A percentile compares a stretch with the other conserved stretches of the same genome.
phyloP scores from a whole-genome alignment of 1,140 invertebrate species.

The Magallana ariakensis region DNA sequence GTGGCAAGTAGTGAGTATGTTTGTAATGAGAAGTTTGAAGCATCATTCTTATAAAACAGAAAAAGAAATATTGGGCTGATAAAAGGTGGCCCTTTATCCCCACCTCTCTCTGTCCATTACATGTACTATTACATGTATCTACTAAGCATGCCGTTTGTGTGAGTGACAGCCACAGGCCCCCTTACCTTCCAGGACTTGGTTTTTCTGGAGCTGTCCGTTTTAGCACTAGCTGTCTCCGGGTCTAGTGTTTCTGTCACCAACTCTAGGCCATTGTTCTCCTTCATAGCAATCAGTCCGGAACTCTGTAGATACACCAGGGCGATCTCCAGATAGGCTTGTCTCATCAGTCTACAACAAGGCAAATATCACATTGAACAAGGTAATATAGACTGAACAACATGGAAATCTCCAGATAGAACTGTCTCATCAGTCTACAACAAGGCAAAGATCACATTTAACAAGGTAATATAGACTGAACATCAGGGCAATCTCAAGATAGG shows the following conservation, averaged over 20 bases:
- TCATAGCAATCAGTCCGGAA: conserved; percentile 62
- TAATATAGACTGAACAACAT: too few relatives aligned
- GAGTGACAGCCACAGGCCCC: neutral
- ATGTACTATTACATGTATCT: too few relatives aligned
- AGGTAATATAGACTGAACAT: conserved; percentile 68
- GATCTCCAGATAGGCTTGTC: conserved; percentile 77
- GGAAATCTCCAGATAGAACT: too few relatives aligned
- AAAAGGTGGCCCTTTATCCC: too few relatives aligned
- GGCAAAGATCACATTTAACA: conserved; percentile 35
- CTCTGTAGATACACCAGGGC: conserved; percentile 75
- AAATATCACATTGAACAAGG: neutral
- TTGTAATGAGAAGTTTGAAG: too few relatives aligned
- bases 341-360: conserved; percentile 70
- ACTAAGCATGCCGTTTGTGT: too few relatives aligned
- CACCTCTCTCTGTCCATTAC: too few relatives aligned
- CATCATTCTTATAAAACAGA: too few relatives aligned
- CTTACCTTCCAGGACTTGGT: conserved; percentile 58
- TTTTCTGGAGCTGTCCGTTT: conserved; percentile 46
- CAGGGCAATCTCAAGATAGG: conserved; percentile 77
- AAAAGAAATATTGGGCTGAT: too few relatives aligned
- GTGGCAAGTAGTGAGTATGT: too few relatives aligned
- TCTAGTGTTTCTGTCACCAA: conserved; percentile 38
- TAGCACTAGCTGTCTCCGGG: conserved; percentile 41
- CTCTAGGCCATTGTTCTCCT: conserved; percentile 61
- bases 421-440: too few relatives aligned